These are phyloP conservation scores for Drosophila arawakana DNA, from an alignment of 1,140 invertebrate species.

Conservation along the genomic window DNA sequence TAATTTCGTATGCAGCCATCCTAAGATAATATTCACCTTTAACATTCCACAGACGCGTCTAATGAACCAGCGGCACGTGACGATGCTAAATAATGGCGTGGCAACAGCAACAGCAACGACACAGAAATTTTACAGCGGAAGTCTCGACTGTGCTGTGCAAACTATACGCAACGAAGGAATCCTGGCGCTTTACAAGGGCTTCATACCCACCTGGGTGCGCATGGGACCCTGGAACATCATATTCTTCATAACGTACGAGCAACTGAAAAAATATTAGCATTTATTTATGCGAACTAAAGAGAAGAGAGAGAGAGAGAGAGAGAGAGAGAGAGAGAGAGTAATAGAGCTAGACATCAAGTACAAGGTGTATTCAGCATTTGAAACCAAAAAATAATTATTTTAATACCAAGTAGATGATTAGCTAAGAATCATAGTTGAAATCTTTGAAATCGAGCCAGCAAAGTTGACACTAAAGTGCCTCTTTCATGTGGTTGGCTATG, in stretches of 20 bases:
- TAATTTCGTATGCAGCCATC: not conserved
- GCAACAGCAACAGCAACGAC: conserved; percentile 80
- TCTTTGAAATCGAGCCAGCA: conserved; percentile 31
- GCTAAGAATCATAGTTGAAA: conserved; percentile 37
- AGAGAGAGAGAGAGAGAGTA: not conserved
- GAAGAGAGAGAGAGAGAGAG: not conserved
- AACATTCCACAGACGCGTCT: conserved; percentile 90
- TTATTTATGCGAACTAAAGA: not conserved
- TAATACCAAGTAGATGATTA: conserved; percentile 34
- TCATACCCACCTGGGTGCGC: conserved; percentile 96
- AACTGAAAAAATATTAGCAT: conserved; percentile 89
- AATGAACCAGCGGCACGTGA: conserved; percentile 94
- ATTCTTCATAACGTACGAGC: conserved; percentile 98
- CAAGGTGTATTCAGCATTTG: conserved; percentile 64
- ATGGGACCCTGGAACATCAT: conserved; percentile 99
- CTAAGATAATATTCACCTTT: not conserved
- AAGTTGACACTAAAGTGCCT: conserved; percentile 58
- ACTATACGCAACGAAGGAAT: conserved; percentile 89
- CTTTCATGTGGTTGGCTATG: conserved; percentile 43
- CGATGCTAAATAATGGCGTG: conserved; percentile 85
- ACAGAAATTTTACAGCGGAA: conserved; percentile 91
- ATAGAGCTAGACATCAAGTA: conserved; percentile 48
- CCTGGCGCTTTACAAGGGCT: conserved; percentile 96
- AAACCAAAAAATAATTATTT: conserved; percentile 63
- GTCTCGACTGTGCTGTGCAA: conserved; percentile 93